A percentile compares a stretch with the other conserved stretches of the same genome.
phyloP scores from a whole-genome alignment of 2,797 vertebrate genomes.

The Tiaroga cobitis region DNA sequence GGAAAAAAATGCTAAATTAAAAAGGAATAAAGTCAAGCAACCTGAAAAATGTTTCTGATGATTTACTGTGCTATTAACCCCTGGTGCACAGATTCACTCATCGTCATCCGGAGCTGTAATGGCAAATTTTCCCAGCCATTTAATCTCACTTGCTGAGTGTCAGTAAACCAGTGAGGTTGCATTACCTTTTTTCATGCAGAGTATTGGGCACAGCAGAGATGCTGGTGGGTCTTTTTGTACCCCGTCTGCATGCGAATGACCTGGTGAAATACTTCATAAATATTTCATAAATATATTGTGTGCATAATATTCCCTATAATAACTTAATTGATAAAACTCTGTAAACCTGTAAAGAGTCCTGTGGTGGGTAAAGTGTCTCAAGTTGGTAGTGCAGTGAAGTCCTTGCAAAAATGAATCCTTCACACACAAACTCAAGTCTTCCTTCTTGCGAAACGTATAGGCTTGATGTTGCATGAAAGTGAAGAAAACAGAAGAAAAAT shows the following conservation, averaged over 20 bases:
- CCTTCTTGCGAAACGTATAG: neutral
- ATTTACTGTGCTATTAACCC: slow-evolving; percentile 67
- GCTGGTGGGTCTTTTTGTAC: slow-evolving; percentile 67
- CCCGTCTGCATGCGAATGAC: slow-evolving; percentile 67
- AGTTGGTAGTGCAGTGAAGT: neutral
- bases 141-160: slow-evolving; percentile 69
- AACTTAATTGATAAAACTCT: neutral
- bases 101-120: slow-evolving; percentile 68
- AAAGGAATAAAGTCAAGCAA: slow-evolving; percentile 70
- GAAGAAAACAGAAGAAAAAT: neutral
- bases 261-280: slow-evolving; percentile 26
- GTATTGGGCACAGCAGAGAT: slow-evolving; percentile 58
- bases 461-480: neutral
- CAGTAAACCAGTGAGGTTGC: slow-evolving; percentile 70
- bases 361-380: neutral
- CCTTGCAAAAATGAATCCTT: neutral
- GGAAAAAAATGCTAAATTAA: slow-evolving; percentile 68
- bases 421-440: neutral
- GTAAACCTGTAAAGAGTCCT: neutral
- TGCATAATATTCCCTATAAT: neutral
- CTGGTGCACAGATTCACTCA: slow-evolving; percentile 48
- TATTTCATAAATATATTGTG: neutral
- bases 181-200: slow-evolving; percentile 73
- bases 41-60: slow-evolving; percentile 64
- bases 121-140: slow-evolving; percentile 69